These are phyloP conservation scores for Holotrichia oblita DNA, from an alignment of 1,140 invertebrate genomes.

Conservation along the genomic window DNA sequence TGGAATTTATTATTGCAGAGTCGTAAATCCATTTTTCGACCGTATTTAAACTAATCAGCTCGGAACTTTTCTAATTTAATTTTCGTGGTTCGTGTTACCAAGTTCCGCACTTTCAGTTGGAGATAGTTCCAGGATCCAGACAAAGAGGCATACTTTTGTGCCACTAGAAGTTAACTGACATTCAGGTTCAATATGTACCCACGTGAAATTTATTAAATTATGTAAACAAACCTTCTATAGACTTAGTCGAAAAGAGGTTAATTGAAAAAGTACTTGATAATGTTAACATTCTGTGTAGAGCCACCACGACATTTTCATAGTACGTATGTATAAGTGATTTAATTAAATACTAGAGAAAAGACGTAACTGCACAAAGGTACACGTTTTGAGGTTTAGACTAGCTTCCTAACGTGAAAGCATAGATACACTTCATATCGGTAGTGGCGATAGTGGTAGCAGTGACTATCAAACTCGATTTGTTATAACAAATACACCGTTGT, in stretches of 20 bases:
- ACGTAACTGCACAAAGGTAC: too few species aligned
- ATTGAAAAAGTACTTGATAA: too few species aligned
- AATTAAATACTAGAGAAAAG: too few species aligned
- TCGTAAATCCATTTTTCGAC: conserved; percentile 24
- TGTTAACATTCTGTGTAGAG: too few species aligned
- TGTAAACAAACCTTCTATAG: background rate
- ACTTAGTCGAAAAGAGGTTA: background rate
- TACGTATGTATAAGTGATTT: too few species aligned
- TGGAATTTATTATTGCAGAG: conserved; percentile 19
- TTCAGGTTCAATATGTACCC: background rate
- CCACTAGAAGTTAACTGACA: background rate
- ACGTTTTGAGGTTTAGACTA: too few species aligned
- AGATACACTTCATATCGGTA: too few species aligned
- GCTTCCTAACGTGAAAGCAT: too few species aligned
- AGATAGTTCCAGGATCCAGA: background rate
- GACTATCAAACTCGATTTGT: too few species aligned
- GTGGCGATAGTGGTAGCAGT: too few species aligned
- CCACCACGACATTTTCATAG: too few species aligned
- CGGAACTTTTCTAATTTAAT: conserved; percentile 34
- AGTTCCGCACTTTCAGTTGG: background rate
- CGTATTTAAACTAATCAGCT: conserved; percentile 28
- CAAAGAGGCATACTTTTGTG: background rate
- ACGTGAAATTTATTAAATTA: background rate
- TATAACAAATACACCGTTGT: too few species aligned
- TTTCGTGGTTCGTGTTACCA: conserved; percentile 2